phyloP scores from a whole-genome alignment of 35 echinoderm and acorn worm species.

The Heliocidaris tuberculata region DNA sequence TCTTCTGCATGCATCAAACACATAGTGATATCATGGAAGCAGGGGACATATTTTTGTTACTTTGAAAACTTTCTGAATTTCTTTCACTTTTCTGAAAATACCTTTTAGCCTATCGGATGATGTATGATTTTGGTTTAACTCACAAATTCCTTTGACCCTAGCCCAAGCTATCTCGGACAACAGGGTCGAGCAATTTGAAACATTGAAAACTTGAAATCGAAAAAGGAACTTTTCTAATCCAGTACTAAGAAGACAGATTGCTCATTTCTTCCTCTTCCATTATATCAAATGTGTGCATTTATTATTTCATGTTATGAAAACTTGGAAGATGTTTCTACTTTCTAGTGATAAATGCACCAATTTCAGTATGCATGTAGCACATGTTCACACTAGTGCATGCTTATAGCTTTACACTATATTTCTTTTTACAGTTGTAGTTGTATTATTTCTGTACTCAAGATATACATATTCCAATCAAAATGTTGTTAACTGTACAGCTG shows the following conservation, averaged over 20 bases:
- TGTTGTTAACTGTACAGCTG: neutral
- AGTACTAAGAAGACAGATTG: neutral
- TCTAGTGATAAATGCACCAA: neutral
- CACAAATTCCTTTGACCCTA: too few relatives aligned
- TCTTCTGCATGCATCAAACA: neutral
- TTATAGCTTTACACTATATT: neutral
- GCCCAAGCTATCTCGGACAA: too few relatives aligned
- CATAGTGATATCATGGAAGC: neutral
- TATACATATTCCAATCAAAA: neutral
- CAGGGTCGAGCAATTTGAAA: too few relatives aligned
- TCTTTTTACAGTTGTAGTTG: neutral
- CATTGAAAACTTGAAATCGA: neutral
- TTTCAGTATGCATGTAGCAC: neutral
- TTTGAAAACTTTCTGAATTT: too few relatives aligned
- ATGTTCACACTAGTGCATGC: neutral
- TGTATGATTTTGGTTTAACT: too few relatives aligned
- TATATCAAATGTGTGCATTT: neutral
- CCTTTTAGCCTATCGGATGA: too few relatives aligned
- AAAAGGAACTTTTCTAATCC: neutral
- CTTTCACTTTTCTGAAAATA: too few relatives aligned
- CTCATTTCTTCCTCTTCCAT: neutral
- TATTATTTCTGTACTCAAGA: neutral
- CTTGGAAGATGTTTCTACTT: neutral
- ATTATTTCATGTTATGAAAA: neutral
- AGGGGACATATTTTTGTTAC: neutral